Evolutionary conservation across 2,888 invertebrate genomes (phyloP).

Genomic region (Eucera pruinosa): DNA sequence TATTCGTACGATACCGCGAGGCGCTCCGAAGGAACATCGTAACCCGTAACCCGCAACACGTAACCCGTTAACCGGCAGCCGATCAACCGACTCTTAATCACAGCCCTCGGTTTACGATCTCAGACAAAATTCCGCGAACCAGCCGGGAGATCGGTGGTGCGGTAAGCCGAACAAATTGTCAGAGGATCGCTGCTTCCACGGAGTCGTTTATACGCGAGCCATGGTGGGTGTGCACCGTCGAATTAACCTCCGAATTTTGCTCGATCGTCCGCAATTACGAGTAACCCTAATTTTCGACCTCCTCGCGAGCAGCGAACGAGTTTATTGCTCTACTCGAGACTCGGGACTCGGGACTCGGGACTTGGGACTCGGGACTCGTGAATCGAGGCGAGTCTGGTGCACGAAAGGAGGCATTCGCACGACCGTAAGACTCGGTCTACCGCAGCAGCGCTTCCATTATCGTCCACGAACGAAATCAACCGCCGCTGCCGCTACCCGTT

Average conservation of each 20-base stretch:
- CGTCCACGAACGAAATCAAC: constrained; percentile 5
- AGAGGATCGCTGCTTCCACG: constrained; percentile 35
- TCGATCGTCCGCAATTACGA: constrained; percentile 62
- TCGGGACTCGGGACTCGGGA: no score
- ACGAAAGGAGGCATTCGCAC: constrained; percentile 19
- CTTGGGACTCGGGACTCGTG: no score
- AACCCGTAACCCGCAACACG: no score
- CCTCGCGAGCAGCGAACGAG: constrained; percentile 32
- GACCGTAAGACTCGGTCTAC: constrained; percentile 10
- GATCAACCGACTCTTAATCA: constrained; percentile 69
- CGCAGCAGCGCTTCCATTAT: constrained; percentile 8
- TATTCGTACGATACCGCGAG: constrained; percentile 1
- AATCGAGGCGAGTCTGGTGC: constrained; percentile 7
- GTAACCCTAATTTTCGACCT: constrained; percentile 59
- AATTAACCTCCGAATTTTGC: constrained; percentile 60
- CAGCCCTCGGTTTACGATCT: constrained; percentile 72
- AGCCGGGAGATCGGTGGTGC: constrained; percentile 64
- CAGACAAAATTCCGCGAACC: constrained; percentile 74
- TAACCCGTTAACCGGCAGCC: constrained; percentile 35
- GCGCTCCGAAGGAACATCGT: constrained; percentile 25
- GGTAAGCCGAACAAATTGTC: constrained; percentile 61
- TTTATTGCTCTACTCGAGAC: constrained; percentile 30
- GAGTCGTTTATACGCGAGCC: constrained; percentile 5
- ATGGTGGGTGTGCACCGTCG: constrained; percentile 37
- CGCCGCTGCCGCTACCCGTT: constrained; percentile 4